Conservation (phyloP, 2,888 invertebrate species). For the Sinotaia quadrata region DNA sequence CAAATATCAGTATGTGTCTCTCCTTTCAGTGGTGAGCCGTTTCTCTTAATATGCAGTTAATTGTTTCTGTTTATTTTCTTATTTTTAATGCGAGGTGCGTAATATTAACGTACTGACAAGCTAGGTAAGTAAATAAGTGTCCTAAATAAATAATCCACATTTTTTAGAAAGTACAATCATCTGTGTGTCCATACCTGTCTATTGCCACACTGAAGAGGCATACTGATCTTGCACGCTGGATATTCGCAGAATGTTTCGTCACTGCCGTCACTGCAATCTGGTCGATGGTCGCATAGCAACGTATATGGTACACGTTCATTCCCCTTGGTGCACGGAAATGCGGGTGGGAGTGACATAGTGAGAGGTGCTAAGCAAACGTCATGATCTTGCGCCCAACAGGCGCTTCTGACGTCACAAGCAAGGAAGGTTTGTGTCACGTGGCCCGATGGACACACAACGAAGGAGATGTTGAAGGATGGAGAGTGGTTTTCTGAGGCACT, state of each 20-base stretch:
- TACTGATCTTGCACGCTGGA: background rate
- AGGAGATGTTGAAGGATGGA: too few species aligned
- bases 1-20: too few species aligned
- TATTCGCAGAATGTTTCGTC: background rate
- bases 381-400: background rate
- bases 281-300: background rate
- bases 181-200: too few species aligned
- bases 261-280: background rate
- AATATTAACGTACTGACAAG: too few species aligned
- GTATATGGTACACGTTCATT: background rate
- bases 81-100: too few species aligned
- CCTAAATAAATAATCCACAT: too few species aligned
- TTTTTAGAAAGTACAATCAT: too few species aligned
- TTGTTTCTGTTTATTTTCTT: too few species aligned
- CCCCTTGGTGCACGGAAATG: background rate
- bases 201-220: slow-evolving; percentile 2
- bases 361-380: background rate
- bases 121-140: too few species aligned
- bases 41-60: too few species aligned
- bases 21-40: too few species aligned
- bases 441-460: background rate
- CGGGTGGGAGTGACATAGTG: background rate
- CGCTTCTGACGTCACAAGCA: background rate
- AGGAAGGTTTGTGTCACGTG: background rate
- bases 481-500: too few species aligned